Evolutionary conservation across 2,797 vertebrate genomes (phyloP).

Genomic region (Enteromius anoplus): DNA sequence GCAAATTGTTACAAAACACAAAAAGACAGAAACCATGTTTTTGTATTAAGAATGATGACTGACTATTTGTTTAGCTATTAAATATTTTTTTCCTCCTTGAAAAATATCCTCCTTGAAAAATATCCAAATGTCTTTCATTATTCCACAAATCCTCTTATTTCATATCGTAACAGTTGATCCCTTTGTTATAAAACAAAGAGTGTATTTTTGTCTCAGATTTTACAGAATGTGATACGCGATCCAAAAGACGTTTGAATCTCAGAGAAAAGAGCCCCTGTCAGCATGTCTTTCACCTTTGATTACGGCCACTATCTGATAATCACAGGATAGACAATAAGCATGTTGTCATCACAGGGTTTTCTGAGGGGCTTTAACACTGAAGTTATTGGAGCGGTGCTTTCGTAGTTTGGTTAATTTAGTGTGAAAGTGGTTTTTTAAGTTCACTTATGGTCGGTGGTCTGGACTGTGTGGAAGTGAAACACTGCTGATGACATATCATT

Average conservation of each 20-base stretch:
- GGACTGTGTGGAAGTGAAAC: not conserved
- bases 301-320: not conserved
- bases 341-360: not conserved
- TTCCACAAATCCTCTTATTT: slow-evolving; percentile 68
- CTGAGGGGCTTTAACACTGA: not conserved
- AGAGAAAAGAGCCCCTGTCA: slow-evolving; percentile 40
- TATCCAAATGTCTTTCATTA: slow-evolving; percentile 63
- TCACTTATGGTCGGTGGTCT: not conserved
- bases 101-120: slow-evolving; percentile 61
- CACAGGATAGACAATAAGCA: not conserved
- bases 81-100: slow-evolving; percentile 37
- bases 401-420: not conserved
- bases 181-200: slow-evolving; percentile 60
- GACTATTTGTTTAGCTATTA: not conserved
- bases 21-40: not conserved
- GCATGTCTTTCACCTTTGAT: slow-evolving; percentile 20
- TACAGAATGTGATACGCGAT: slow-evolving; percentile 41
- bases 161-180: slow-evolving; percentile 59
- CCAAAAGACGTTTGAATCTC: slow-evolving; percentile 47
- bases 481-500: not conserved
- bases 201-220: slow-evolving; percentile 56
- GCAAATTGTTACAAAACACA: not conserved
- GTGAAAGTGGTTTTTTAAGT: not conserved
- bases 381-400: not conserved
- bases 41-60: not conserved